phyloP scores from a whole-genome alignment of 2,888 invertebrate genomes.

The Chloroclystis v-ata region DNA sequence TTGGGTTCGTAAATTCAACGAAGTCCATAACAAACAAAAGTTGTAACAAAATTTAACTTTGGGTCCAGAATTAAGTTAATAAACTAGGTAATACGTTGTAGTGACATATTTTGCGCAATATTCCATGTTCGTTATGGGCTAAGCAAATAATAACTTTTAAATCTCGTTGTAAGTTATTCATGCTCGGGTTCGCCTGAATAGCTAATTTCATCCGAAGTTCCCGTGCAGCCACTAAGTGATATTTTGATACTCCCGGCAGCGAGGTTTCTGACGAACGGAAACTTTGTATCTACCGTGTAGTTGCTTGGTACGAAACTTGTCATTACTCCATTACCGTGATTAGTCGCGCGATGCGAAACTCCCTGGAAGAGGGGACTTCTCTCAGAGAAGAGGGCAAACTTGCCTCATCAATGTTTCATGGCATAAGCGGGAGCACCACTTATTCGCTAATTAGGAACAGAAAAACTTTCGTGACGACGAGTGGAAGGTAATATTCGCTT shows the following conservation, averaged over 20 bases:
- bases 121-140: conserved; percentile 1
- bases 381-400: conserved; percentile 29
- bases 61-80: conserved; percentile 20
- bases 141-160: conserved; percentile 12
- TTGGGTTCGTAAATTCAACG: neutral
- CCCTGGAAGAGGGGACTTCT: conserved; percentile 10
- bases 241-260: conserved; percentile 37
- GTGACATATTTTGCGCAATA: conserved; percentile 7
- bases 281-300: conserved; percentile 45
- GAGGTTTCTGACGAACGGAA: conserved; percentile 30
- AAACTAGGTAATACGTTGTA: conserved; percentile 6
- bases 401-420: conserved; percentile 71
- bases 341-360: conserved; percentile 37
- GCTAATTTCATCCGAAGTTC: conserved; percentile 32
- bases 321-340: conserved; percentile 70
- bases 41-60: conserved; percentile 19
- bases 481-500: conserved; percentile 55
- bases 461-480: conserved; percentile 57
- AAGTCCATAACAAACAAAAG: conserved; percentile 10
- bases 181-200: conserved; percentile 14
- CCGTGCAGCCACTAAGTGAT: conserved; percentile 31
- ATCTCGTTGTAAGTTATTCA: conserved; percentile 19
- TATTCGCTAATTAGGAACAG: conserved; percentile 61
- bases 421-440: conserved; percentile 52
- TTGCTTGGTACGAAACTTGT: conserved; percentile 52